Base-by-base conservation (phyloP, 2,113 vertebrate genomes). In the Phycodurus eques region DNA sequence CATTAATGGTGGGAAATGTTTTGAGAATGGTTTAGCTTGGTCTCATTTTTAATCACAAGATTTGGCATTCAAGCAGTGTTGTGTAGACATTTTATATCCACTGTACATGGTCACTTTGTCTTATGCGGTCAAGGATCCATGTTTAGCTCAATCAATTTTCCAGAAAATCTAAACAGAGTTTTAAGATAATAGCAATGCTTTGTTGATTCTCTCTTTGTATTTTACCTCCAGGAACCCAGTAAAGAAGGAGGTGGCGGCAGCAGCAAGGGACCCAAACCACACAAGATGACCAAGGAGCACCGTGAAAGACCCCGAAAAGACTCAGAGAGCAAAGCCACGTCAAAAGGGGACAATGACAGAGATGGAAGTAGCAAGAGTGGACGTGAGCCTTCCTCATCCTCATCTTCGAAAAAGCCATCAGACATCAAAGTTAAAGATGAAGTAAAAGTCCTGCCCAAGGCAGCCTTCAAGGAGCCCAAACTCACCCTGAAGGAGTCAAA, bases 391-490 rank as follows among this genome's bases (percentile, higher is more conserved):
- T 91, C 86, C 69, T 87, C 89, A 0, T 90, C 90, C 8, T 91
- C 93, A 0, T 91, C 94, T 31, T 92, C 92, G 0, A 94, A 97
- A 77, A 99, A 96, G 88, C 94, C 93, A 0, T 87, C 91, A 0
- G 96, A 99, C 80, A 92, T 93, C 91, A 98, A 98, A 92, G 92
- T 93, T 73, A 99, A 96, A 88, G 96, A 99, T 73, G 96, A 98
- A 85, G 89, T 86, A 4, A 98, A 97, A 87, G 93, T 94, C 5
- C 86, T 94, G 9, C 94, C 95, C 73, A 99, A 98, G 92, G 96
- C 95, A 0, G 96, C 96, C 8, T 98, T 98, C 89, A 99, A 99
- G 90, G 98, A 98, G 90, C 97, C 97, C 77, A 99, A 98, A 87
- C 93, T 96, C 88, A 94, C 96, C 1, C 87, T 97, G 86, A 99